Evolutionary conservation across 2,888 invertebrate species (phyloP), one percentile per base, ranked within the genome.

Genomic region (Scaptomyza polygonia): DNA sequence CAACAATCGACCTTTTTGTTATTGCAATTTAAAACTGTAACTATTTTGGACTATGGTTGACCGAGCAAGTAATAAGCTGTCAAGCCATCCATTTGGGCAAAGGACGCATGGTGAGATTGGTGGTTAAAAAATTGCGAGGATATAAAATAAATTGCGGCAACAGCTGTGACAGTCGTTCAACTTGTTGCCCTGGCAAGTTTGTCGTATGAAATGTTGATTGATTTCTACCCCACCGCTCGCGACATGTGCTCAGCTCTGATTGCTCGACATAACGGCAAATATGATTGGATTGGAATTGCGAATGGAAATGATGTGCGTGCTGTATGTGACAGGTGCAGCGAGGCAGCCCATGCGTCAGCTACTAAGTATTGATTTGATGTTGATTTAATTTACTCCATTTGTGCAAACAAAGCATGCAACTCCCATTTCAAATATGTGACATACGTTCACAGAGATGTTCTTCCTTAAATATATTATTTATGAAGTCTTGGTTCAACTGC

Each of bases 121-220:
- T 14, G 63, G 55, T 25, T 39, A 54, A 18, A 40, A 73, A 68
- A 51, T 77, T 73, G 78, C 48, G 63, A 57, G 64, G 53, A 73
- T 63, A 56, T 55, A n/a, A 49, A 45, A 45, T 32, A 58, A 57
- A 73, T 62, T 62, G 59, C 27, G 72, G 48, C 72, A 61, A 44
- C 71, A 69, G 75, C 53, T 53, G 55, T 43, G 52, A 36, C 61
- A 56, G 25, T 34, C 49, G 39, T 47, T 59, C 59, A 76, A 75
- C 59, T 77, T 62, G 62, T 58, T 62, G 71, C 48, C 62, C 64
- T 72, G 79, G 67, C 79, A 79, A 79, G 79, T 79, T 79, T 72
- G 79, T 72, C 69, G 65, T 59, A 48, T 57, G 49, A 58, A 77
- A 62, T 67, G 69, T 65, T 84, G 88, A 84, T 88, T 84, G 88